Evolutionary conservation across 2,797 vertebrate species (phyloP).

Genomic region (Coccyzus lansbergi): DNA sequence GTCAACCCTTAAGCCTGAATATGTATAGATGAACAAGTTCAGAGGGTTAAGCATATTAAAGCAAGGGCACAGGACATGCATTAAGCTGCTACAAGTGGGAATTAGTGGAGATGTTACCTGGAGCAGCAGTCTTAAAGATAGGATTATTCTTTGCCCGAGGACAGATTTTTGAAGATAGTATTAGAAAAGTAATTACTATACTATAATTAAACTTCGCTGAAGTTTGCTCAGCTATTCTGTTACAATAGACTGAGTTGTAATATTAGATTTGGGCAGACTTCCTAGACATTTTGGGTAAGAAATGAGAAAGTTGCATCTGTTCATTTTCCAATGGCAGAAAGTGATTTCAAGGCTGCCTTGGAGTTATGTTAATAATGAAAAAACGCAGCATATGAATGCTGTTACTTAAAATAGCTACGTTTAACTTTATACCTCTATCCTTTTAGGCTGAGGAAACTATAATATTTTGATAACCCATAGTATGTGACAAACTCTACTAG

Average conservation of each 20-base stretch:
- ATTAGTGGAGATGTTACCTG: slow-evolving; percentile 44
- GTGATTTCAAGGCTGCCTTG: not conserved
- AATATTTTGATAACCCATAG: not conserved
- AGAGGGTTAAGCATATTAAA: slow-evolving; percentile 47
- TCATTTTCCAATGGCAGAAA: not conserved
- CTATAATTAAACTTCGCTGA: slow-evolving; percentile 7
- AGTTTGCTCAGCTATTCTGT: not conserved
- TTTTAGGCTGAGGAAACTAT: not conserved
- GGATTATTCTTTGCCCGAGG: slow-evolving; percentile 26
- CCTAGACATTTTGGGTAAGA: not conserved
- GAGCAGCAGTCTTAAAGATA: not conserved
- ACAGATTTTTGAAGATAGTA: not conserved
- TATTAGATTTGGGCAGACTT: not conserved
- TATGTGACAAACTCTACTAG: not conserved
- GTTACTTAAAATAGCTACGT: not conserved
- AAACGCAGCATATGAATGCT: not conserved
- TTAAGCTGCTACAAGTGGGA: slow-evolving; percentile 11
- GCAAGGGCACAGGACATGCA: not conserved
- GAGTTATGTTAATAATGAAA: not conserved
- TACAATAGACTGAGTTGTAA: not conserved
- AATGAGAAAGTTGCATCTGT: not conserved
- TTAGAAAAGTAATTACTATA: slow-evolving; percentile 15
- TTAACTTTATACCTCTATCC: not conserved
- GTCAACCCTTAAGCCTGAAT: slow-evolving; percentile 13
- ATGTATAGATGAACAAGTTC: slow-evolving; percentile 29